A percentile compares a stretch with the other conserved stretches of the same genome.
Evolutionary conservation across 2,888 invertebrate species (phyloP).

Genomic region (Trissoscelio sp.): DNA sequence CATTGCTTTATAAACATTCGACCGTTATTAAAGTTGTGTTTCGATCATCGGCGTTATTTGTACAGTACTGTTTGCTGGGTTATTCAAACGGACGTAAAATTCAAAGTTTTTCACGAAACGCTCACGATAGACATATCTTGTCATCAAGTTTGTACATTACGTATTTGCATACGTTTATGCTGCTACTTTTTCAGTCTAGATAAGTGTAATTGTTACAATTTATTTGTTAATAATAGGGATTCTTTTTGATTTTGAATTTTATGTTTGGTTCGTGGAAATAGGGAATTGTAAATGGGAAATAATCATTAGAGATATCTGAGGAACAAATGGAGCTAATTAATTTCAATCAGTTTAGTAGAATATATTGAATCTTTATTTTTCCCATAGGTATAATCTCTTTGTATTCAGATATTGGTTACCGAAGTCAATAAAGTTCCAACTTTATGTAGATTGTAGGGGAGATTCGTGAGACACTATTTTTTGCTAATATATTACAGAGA

Average conservation of each 20-base stretch:
- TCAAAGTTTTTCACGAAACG: constrained; percentile 47
- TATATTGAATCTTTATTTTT: constrained; percentile 31
- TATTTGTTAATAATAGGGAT: not conserved
- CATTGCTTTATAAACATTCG: constrained; percentile 57
- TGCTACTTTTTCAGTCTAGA: not conserved
- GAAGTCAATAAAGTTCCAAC: constrained; percentile 21
- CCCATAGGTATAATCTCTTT: constrained; percentile 20
- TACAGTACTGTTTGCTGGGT: constrained; percentile 47
- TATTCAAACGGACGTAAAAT: constrained; percentile 50
- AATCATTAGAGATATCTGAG: too few species aligned
- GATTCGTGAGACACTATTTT: constrained; percentile 44
- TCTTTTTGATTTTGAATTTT: not conserved
- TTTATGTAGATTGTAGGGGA: constrained; percentile 37
- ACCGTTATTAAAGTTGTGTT: constrained; percentile 26
- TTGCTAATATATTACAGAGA: not conserved
- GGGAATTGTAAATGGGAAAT: too few species aligned
- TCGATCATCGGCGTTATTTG: constrained; percentile 39
- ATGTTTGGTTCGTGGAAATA: not conserved
- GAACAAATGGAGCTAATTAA: not conserved
- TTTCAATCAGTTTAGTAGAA: not conserved
- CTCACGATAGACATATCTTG: constrained; percentile 8
- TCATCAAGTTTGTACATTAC: constrained; percentile 21
- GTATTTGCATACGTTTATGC: constrained; percentile 12
- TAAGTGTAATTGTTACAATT: not conserved
- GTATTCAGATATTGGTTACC: constrained; percentile 21